A percentile compares a stretch with the other conserved stretches of the same genome.
Conservation (phyloP, 2,113 vertebrate species). For the Pavo muticus region DNA sequence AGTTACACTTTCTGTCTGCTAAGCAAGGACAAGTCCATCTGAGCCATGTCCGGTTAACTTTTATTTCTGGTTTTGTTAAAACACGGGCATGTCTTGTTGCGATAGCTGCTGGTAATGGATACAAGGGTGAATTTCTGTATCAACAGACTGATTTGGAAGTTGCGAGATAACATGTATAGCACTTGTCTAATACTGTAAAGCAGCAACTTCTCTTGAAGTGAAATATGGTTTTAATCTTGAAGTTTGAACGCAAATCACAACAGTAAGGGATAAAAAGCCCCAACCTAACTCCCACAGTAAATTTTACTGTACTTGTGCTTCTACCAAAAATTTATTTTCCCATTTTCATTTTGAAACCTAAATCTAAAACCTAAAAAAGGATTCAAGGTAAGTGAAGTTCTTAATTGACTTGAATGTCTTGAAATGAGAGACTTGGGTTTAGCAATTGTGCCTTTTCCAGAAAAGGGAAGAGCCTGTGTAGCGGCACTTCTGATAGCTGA, state of each 20-base stretch:
- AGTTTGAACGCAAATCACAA: neutral
- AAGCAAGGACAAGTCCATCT: neutral
- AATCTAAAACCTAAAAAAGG: neutral
- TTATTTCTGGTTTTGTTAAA: neutral
- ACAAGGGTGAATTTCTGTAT: neutral
- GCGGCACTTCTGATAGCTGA: neutral
- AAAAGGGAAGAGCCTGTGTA: neutral
- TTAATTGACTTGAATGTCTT: neutral
- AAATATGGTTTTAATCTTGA: neutral
- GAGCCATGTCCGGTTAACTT: neutral
- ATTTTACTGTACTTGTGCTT: neutral
- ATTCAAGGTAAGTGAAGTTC: neutral
- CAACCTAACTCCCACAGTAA: neutral
- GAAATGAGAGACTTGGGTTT: neutral
- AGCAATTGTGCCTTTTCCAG: neutral
- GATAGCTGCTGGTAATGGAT: neutral
- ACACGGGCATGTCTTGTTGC: accelerated
- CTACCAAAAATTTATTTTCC: neutral
- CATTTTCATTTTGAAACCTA: neutral
- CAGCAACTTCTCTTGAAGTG: neutral
- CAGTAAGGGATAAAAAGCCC: neutral
- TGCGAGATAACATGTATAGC: neutral
- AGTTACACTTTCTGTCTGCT: neutral
- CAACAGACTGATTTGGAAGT: neutral
- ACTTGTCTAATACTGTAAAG: neutral